A percentile compares a stretch with the other conserved stretches of the same genome.
phyloP scores from a whole-genome alignment of 2,113 vertebrate genomes.

The Arenaria interpres region DNA sequence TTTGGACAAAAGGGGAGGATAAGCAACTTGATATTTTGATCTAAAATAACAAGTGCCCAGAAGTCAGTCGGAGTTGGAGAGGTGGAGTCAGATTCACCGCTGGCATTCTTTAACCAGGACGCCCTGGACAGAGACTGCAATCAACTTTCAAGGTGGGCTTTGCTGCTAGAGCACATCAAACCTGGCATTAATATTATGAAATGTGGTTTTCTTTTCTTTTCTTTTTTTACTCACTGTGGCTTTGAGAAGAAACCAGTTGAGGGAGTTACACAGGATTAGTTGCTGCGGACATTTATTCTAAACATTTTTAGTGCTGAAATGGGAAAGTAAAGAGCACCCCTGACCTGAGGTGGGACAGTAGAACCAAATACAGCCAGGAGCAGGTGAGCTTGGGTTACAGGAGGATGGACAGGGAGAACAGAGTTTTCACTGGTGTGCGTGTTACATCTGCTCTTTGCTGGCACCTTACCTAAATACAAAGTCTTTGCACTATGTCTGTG shows the following conservation, averaged over 20 bases:
- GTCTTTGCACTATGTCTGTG: background rate
- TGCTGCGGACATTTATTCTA: background rate
- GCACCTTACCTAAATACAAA: background rate
- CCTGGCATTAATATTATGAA: background rate
- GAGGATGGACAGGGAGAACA: background rate
- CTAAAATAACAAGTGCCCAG: background rate
- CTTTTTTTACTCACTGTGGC: background rate
- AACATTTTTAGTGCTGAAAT: background rate
- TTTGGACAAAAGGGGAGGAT: background rate
- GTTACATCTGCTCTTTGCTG: background rate
- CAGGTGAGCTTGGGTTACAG: background rate
- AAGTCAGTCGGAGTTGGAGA: background rate
- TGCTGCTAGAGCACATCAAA: background rate
- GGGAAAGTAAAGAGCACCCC: background rate
- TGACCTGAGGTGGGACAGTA: background rate
- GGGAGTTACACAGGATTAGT: background rate
- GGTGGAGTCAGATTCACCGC: background rate
- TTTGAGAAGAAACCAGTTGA: background rate
- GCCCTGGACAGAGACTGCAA: background rate
- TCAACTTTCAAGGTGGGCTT: background rate
- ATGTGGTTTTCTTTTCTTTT: background rate
- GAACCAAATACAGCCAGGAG: background rate
- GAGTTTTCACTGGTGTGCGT: background rate
- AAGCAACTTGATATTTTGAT: conserved; percentile 4
- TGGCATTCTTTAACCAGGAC: background rate